A percentile compares a stretch with the other conserved stretches of the same genome.
These are phyloP conservation scores for Drosophila ironensis DNA, from an alignment of 1,140 invertebrate genomes.

Conservation along the genomic window DNA sequence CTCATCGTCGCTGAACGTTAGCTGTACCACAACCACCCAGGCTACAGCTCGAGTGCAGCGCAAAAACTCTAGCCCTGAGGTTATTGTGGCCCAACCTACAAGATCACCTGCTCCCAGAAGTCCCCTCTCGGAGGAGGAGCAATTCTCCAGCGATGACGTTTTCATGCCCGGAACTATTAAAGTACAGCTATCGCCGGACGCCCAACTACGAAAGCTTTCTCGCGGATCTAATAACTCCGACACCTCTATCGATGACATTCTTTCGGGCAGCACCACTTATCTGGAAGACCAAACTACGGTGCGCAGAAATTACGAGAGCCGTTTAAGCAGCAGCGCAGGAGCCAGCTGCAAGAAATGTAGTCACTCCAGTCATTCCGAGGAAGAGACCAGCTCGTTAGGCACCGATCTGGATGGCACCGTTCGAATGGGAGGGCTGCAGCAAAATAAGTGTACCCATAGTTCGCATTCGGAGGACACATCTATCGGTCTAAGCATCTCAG, in stretches of 20 bases:
- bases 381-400: slow-evolving; percentile 86
- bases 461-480: slow-evolving; percentile 93
- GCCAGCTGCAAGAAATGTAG: slow-evolving; percentile 84
- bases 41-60: slow-evolving; percentile 53
- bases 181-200: slow-evolving; percentile 84
- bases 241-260: slow-evolving; percentile 85
- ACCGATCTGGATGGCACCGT: slow-evolving; percentile 90
- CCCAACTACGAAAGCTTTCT: slow-evolving; percentile 83
- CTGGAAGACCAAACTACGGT: slow-evolving; percentile 80
- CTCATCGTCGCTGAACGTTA: slow-evolving; percentile 74
- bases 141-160: slow-evolving; percentile 86
- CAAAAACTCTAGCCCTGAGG: slow-evolving; percentile 70
- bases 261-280: slow-evolving; percentile 82
- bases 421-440: slow-evolving; percentile 87
- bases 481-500: slow-evolving; percentile 90
- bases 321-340: slow-evolving; percentile 79
- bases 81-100: slow-evolving; percentile 84
- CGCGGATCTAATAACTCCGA: slow-evolving; percentile 86
- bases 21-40: slow-evolving; percentile 67
- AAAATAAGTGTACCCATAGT: slow-evolving; percentile 88
- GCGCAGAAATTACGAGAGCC: slow-evolving; percentile 70
- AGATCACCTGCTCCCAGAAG: slow-evolving; percentile 84
- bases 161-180: slow-evolving; percentile 84
- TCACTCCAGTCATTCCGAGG: slow-evolving; percentile 86
- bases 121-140: slow-evolving; percentile 86